Percentiles rank a stretch among this genome's conserved stretches.
Evolutionary conservation across 2,888 invertebrate genomes (phyloP).

Genomic region (Xiphydria camelus): DNA sequence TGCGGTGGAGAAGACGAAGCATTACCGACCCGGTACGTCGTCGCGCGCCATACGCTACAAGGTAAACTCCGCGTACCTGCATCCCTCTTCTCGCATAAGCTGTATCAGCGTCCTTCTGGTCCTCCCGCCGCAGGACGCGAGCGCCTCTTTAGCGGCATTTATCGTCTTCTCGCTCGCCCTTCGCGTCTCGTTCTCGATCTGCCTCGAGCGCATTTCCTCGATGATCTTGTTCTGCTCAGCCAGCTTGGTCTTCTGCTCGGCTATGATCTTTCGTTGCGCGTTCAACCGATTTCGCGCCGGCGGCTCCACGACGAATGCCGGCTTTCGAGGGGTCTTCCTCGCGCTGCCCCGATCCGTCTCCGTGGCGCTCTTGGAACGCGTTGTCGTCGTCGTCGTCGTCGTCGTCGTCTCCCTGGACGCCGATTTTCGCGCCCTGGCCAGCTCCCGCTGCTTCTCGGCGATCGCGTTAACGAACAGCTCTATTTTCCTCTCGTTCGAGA

Average conservation of each 20-base stretch:
- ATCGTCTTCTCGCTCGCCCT: conserved; percentile 59
- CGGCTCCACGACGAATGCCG: conserved; percentile 25
- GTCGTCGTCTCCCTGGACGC: not conserved
- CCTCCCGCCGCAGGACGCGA: conserved; percentile 56
- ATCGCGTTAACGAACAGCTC: conserved; percentile 46
- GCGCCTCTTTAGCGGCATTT: conserved; percentile 63
- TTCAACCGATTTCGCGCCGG: conserved; percentile 52
- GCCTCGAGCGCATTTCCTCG: conserved; percentile 71
- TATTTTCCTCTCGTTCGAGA: conserved; percentile 43
- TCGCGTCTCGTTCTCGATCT: conserved; percentile 66
- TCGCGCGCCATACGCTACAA: no score
- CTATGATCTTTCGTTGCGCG: conserved; percentile 74
- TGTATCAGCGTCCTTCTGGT: conserved; percentile 44
- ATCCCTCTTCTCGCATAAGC: conserved; percentile 44
- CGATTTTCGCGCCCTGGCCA: conserved; percentile 15
- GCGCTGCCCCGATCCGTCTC: not conserved
- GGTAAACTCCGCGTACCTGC: conserved; percentile 29
- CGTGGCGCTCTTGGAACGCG: not conserved
- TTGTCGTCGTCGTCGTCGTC: not conserved
- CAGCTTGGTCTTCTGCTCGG: conserved; percentile 71
- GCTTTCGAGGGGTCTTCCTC: not conserved
- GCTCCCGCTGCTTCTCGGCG: conserved; percentile 39
- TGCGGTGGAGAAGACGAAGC: no score
- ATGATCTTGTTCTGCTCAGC: conserved; percentile 75
- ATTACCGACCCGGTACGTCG: no score